These are phyloP conservation scores for Acanthopleura granulata DNA, from an alignment of 2,888 invertebrate species.

Conservation along the genomic window DNA sequence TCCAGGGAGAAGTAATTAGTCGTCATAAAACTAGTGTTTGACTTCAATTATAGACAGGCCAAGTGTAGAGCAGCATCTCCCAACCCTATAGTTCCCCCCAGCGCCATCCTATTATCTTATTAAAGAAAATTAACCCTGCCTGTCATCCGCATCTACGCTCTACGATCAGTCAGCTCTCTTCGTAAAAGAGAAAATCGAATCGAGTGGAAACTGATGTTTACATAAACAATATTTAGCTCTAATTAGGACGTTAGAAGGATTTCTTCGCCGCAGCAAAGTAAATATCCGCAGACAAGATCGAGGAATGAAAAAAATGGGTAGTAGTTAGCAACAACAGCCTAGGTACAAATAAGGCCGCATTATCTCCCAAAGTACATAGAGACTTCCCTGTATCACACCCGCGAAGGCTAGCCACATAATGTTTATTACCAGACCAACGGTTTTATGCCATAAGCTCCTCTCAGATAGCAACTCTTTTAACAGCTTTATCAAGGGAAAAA, in stretches of 20 bases:
- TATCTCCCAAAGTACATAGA: no score
- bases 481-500: no score
- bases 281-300: background rate
- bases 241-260: conserved; percentile 7
- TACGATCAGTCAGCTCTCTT: background rate
- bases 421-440: no score
- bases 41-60: conserved; percentile 16
- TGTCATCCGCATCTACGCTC: conserved; percentile 7
- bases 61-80: background rate
- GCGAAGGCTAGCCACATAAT: no score
- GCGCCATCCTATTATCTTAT: conserved; percentile 2
- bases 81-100: background rate
- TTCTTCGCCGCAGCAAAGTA: conserved; percentile 1
- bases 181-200: background rate
- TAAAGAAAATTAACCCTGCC: conserved; percentile 6
- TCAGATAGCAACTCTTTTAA: no score
- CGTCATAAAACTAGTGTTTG: conserved; percentile 17
- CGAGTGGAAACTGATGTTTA: conserved; percentile 10
- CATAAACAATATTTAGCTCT: conserved; percentile 18
- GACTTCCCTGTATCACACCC: no score
- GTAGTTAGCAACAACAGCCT: no score
- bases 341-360: no score
- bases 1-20: conserved; percentile 11
- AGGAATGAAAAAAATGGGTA: no score
- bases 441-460: no score